These are phyloP conservation scores for Arctocebus calabarensis DNA, from an alignment of 2,797 vertebrate genomes.

Conservation along the genomic window DNA sequence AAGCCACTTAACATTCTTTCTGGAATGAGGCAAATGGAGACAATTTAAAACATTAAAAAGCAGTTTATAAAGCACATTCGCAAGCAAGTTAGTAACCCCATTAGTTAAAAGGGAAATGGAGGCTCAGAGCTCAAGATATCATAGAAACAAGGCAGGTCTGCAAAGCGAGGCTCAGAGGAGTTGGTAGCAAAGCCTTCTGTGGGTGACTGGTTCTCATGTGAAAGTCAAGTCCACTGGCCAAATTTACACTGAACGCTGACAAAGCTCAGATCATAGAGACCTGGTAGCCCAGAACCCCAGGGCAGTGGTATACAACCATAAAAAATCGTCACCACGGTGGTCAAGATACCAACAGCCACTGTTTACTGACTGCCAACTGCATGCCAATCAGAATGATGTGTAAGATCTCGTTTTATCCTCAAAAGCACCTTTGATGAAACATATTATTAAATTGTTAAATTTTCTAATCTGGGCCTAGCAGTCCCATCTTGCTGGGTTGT, in stretches of 20 bases:
- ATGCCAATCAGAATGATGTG: rapidly evolving
- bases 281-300: neutral
- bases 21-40: neutral
- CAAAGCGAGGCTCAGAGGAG: too few species aligned
- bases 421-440: neutral
- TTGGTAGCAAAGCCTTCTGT: rapidly evolving
- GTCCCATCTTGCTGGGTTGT: neutral
- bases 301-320: neutral
- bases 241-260: neutral
- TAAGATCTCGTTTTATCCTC: neutral
- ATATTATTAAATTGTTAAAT: rapidly evolving
- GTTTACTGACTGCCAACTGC: neutral
- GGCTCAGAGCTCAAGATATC: neutral
- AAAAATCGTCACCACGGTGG: neutral
- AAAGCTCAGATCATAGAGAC: neutral
- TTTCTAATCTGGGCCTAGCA: neutral
- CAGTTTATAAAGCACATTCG: neutral
- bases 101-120: neutral
- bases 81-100: neutral
- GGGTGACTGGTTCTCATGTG: neutral
- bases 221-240: neutral
- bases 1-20: neutral
- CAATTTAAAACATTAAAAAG: neutral
- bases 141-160: neutral
- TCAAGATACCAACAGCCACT: neutral